Evolutionary conservation across 2,888 invertebrate species (phyloP).

Genomic region (Tenodera sinensis): DNA sequence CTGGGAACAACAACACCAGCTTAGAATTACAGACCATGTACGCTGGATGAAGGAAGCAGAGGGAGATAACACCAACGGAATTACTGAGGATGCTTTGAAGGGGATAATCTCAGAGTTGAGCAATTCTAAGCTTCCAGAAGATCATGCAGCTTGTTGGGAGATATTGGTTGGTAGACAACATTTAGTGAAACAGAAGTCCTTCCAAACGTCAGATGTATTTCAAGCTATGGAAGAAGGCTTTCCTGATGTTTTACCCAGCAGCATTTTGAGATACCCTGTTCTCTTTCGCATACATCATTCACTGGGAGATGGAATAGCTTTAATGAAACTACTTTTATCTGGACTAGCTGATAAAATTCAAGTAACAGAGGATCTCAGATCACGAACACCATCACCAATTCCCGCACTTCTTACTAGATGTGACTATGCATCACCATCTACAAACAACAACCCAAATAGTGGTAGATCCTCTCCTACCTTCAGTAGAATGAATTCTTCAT

Average conservation of each 20-base stretch:
- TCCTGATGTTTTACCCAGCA: conserved; percentile 24
- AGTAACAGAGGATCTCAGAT: neutral
- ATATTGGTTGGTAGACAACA: conserved; percentile 45
- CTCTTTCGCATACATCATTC: conserved; percentile 55
- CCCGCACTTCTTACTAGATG: neutral
- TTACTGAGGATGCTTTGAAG: conserved; percentile 43
- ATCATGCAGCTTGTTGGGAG: conserved; percentile 51
- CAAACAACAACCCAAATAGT: neutral
- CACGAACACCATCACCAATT: neutral
- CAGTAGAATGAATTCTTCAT: neutral
- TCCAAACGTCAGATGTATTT: neutral
- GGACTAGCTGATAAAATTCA: conserved; percentile 44
- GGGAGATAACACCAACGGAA: conserved; percentile 28
- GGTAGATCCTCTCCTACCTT: neutral
- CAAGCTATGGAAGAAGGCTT: conserved; percentile 21
- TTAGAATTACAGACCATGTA: conserved; percentile 48
- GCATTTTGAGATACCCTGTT: conserved; percentile 44
- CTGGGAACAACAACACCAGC: conserved; percentile 46
- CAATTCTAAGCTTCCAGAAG: conserved; percentile 47
- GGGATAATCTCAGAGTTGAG: conserved; percentile 44
- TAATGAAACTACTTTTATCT: conserved; percentile 50
- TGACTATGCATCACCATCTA: neutral
- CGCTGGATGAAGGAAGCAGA: conserved; percentile 42
- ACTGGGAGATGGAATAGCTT: conserved; percentile 52
- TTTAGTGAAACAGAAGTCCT: neutral